Evolutionary conservation across 2,888 invertebrate genomes (phyloP), one percentile per base, ranked within the genome.

Genomic region (Caenorhabditis wallacei): DNA sequence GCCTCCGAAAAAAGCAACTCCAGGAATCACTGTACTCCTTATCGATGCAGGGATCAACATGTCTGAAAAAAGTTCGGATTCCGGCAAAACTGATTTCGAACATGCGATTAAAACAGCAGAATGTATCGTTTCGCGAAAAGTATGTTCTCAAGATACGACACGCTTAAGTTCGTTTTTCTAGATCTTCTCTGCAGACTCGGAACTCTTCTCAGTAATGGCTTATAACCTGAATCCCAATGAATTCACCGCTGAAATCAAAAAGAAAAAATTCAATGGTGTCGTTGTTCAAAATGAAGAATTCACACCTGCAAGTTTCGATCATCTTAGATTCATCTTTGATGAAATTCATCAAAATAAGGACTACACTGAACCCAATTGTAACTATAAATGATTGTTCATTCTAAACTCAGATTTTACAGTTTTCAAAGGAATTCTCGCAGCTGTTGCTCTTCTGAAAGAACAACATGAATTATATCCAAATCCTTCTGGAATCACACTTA

Each of bases 41-140:
- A 63, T 83, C 16, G 85, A 85, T 46, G 80, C 74, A 24, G 85
- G 85, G 0, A 16, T 26, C 10, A 69, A 70, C 30, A 85, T 83
- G 85, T 18, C 48, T 24, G 53, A 56, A 43, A 61, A 26, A 7
- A 30, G 20, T 40, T 30, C 56, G 10, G 59, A 57, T 20, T 66
- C 40, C 22, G 75, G 51, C 2, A 80, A 68, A 37, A 59, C 56
- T 0, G 66, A 35, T 26, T 80, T 74, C 26, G 74, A 80, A 20
- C 64, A 68, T 22, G 72, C 72, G 1, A 53, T 68, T 5, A 40
- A 63, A 3, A 35, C 69, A 5, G 69, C 70, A 7, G 74, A 81
- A 24, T 69, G 69, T 56, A 75, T 81, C 37, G 11, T 81, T 20
- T 75, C 75, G 0, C 26, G 81, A 69, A 81, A 81, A 54, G 80